phyloP scores from a whole-genome alignment of 1,140 invertebrate species.

The Heliconius eleuchia region DNA sequence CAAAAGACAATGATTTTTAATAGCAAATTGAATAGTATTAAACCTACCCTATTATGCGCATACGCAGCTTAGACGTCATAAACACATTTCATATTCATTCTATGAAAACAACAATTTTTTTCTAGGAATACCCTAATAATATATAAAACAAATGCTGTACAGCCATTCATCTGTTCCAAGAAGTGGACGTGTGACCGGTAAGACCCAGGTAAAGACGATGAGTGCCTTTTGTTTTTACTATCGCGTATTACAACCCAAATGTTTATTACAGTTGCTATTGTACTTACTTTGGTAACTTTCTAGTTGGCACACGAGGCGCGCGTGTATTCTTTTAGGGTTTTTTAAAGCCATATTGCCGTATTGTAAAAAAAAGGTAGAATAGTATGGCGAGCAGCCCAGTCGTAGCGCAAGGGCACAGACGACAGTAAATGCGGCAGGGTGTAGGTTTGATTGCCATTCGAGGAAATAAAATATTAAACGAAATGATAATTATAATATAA shows the following conservation, averaged over 20 bases:
- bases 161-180: constrained; percentile 40
- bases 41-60: not conserved
- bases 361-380: not conserved
- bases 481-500: too few species aligned
- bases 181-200: constrained; percentile 43
- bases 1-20: not conserved
- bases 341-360: not conserved
- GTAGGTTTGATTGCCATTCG: too few species aligned
- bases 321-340: constrained; percentile 12
- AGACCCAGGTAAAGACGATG: constrained; percentile 41
- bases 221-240: constrained; percentile 4
- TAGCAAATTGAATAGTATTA: not conserved
- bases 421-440: too few species aligned
- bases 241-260: constrained; percentile 21
- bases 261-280: constrained; percentile 31
- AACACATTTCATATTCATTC: not conserved
- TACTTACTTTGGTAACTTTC: constrained; percentile 26
- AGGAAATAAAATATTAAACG: too few species aligned
- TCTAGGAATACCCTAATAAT: constrained; percentile 22
- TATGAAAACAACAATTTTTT: constrained; percentile 2
- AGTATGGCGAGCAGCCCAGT: not conserved
- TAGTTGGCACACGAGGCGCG: constrained; percentile 11
- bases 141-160: constrained; percentile 17
- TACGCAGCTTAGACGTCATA: not conserved
- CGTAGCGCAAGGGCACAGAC: too few species aligned